A percentile compares a stretch with the other conserved stretches of the same genome.
Conservation (phyloP, 2,113 vertebrate species). For the Numida meleagris region DNA sequence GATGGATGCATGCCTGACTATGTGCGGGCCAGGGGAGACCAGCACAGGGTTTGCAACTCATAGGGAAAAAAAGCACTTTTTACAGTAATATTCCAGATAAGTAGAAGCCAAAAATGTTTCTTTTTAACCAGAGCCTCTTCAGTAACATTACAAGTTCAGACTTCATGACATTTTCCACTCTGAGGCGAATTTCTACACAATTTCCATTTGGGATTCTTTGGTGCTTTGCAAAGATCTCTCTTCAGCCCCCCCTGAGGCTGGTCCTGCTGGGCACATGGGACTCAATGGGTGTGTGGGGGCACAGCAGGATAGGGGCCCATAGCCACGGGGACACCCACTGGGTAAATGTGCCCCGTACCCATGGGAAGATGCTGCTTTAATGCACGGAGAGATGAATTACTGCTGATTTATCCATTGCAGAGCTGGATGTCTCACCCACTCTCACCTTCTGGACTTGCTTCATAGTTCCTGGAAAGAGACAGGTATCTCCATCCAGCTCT, state of each 20-base stretch:
- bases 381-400: background rate
- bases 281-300: accelerated
- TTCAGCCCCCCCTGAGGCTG: background rate
- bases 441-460: background rate
- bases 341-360: accelerated
- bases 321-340: background rate
- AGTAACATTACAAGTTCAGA: background rate
- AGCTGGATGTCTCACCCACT: background rate
- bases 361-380: background rate
- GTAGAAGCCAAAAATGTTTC: background rate
- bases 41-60: background rate
- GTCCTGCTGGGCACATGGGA: background rate
- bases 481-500: accelerated
- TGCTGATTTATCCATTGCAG: background rate
- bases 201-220: background rate
- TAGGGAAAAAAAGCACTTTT: background rate
- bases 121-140: background rate
- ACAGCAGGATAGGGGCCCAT: background rate
- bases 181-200: background rate
- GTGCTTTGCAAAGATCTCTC: background rate
- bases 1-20: background rate
- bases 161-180: background rate
- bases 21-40: background rate
- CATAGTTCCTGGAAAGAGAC: background rate
- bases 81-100: background rate